These are phyloP conservation scores for Mythimna albipuncta DNA, from an alignment of 2,888 invertebrate genomes.

Conservation along the genomic window DNA sequence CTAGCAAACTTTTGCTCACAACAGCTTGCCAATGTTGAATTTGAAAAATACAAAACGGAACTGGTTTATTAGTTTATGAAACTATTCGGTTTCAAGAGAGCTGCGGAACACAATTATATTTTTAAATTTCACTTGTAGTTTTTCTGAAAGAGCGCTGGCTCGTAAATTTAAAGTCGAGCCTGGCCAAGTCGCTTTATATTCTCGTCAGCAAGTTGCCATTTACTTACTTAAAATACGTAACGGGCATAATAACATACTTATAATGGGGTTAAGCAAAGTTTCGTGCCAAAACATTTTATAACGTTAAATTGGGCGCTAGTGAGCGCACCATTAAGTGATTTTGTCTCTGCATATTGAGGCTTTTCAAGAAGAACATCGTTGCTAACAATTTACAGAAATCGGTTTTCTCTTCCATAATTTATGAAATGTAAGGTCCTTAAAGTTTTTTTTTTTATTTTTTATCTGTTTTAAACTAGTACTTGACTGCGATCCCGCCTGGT, in stretches of 20 bases:
- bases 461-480: too few species aligned
- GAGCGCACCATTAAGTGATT: neutral
- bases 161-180: slow-evolving; percentile 35
- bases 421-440: too few species aligned
- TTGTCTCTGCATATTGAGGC: neutral
- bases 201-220: slow-evolving; percentile 30
- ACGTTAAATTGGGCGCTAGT: slow-evolving; percentile 1
- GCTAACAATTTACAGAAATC: too few species aligned
- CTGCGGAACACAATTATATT: slow-evolving; percentile 35
- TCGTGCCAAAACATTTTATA: slow-evolving; percentile 2
- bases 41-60: slow-evolving; percentile 41
- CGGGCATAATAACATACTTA: slow-evolving; percentile 21
- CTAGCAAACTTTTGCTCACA: slow-evolving; percentile 11
- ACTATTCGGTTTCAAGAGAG: slow-evolving; percentile 43
- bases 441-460: too few species aligned
- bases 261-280: neutral
- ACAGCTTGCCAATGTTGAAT: slow-evolving; percentile 37
- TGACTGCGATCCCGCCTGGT: too few species aligned
- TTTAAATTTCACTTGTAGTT: slow-evolving; percentile 35
- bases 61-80: slow-evolving; percentile 52
- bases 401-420: too few species aligned
- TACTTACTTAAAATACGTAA: slow-evolving; percentile 37
- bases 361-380: too few species aligned
- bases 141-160: slow-evolving; percentile 30
- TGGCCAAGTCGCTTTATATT: slow-evolving; percentile 42